These are phyloP conservation scores for Heliocidaris tuberculata DNA, from an alignment of 35 echinoderm and acorn worm species.

Conservation along the genomic window DNA sequence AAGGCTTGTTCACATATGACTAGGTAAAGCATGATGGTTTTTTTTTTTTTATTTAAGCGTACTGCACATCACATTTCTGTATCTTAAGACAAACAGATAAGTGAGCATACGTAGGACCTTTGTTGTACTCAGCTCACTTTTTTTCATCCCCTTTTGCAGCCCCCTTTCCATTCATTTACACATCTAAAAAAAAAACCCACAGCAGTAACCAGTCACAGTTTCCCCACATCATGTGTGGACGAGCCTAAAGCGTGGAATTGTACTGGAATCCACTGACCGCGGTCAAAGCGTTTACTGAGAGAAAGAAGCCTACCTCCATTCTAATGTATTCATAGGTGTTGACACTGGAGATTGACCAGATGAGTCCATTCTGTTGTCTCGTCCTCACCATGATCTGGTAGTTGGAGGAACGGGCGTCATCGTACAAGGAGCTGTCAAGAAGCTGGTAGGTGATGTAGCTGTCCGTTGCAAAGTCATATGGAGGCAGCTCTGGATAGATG, in stretches of 20 bases:
- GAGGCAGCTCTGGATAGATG: constrained; percentile 12
- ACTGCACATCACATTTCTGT: too few relatives aligned
- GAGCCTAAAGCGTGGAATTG: not conserved
- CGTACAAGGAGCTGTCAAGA: not conserved
- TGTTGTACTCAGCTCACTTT: too few relatives aligned
- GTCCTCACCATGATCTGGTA: constrained; percentile 86
- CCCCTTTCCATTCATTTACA: too few relatives aligned
- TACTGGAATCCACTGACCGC: not conserved
- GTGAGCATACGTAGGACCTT: too few relatives aligned
- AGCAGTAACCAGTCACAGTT: not conserved
- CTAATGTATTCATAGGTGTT: constrained; percentile 74
- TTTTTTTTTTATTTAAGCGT: too few relatives aligned
- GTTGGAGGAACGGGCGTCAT: constrained; percentile 49
- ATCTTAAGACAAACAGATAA: too few relatives aligned
- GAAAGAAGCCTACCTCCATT: constrained; percentile 76
- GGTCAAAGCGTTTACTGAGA: not conserved
- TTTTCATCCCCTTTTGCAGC: too few relatives aligned
- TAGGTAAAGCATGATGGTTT: too few relatives aligned
- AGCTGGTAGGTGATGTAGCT: constrained; percentile 89
- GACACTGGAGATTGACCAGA: constrained; percentile 79
- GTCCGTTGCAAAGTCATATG: constrained; percentile 76
- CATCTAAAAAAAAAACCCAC: not conserved
- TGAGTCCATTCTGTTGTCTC: constrained; percentile 57
- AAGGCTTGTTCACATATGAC: too few relatives aligned
- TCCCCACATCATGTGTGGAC: not conserved